A percentile compares a stretch with the other conserved stretches of the same genome.
Conservation (phyloP, 35 echinoderm and acorn worm species). For the Diadema setosum region DNA sequence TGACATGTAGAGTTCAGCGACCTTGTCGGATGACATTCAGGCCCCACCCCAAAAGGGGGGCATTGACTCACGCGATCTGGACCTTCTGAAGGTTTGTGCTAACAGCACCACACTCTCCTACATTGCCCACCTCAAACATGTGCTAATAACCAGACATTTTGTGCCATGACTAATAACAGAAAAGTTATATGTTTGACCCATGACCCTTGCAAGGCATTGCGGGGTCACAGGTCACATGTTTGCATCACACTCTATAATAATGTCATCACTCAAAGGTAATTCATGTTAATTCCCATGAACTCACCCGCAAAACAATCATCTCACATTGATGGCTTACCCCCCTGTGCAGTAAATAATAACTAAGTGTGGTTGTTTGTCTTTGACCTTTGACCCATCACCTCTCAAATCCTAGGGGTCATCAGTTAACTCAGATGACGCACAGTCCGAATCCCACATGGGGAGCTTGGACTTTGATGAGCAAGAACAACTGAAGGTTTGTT, state of each 20-base stretch:
- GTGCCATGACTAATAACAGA: too few relatives aligned
- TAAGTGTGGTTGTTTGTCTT: not conserved
- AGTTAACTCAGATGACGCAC: not conserved
- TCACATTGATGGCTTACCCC: too few relatives aligned
- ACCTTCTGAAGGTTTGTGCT: not conserved
- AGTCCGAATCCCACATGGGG: not conserved
- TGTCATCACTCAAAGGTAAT: too few relatives aligned
- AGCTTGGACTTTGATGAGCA: not conserved
- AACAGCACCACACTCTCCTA: not conserved
- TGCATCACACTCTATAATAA: too few relatives aligned
- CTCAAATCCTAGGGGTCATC: not conserved
- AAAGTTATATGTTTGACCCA: too few relatives aligned
- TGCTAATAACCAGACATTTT: too few relatives aligned
- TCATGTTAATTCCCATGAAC: too few relatives aligned
- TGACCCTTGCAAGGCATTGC: too few relatives aligned
- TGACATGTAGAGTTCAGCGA: not conserved
- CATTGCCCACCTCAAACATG: too few relatives aligned
- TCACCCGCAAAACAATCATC: too few relatives aligned
- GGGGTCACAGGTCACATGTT: too few relatives aligned
- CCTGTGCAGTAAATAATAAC: not conserved
- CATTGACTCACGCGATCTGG: not conserved
- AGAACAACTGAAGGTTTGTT: slow-evolving; percentile 9
- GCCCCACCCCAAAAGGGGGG: not conserved
- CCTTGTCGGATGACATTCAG: not conserved
- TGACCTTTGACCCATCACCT: not conserved